A percentile compares a stretch with the other conserved stretches of the same genome.
These are phyloP conservation scores for Drosophila ezoana DNA, from an alignment of 2,888 invertebrate genomes.

Conservation along the genomic window DNA sequence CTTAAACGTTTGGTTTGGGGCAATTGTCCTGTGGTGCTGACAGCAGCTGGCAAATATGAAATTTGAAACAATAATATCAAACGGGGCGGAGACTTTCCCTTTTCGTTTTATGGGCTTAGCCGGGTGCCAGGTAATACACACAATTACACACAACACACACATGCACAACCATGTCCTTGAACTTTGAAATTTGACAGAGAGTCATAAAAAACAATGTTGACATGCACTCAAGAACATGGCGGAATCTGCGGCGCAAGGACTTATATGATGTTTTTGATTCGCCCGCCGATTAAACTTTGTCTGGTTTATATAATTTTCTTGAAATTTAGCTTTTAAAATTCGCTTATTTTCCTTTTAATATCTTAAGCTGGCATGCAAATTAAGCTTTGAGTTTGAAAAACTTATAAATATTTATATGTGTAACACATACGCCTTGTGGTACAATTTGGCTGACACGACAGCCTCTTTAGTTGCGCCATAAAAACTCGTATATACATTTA, in stretches of 20 bases:
- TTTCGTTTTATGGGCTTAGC: slow-evolving; percentile 11
- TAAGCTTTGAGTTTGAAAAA: slow-evolving; percentile 6
- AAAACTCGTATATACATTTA: slow-evolving; percentile 15
- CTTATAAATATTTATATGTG: slow-evolving; percentile 31
- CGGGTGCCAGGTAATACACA: slow-evolving; percentile 20
- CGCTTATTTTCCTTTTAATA: slow-evolving; percentile 16
- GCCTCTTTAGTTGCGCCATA: slow-evolving; percentile 24
- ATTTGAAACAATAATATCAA: slow-evolving; percentile 43
- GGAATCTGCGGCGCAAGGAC: slow-evolving; percentile 5
- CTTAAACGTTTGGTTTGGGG: slow-evolving; percentile 2
- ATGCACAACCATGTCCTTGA: slow-evolving; percentile 43
- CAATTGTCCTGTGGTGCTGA: slow-evolving; percentile 23
- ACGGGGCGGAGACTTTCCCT: slow-evolving; percentile 6
- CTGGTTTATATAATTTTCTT: neutral
- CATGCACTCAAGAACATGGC: slow-evolving; percentile 10
- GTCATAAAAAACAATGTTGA: slow-evolving; percentile 25
- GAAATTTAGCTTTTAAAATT: slow-evolving; percentile 19
- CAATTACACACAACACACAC: slow-evolving; percentile 8
- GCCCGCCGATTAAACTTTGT: neutral
- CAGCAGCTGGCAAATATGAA: slow-evolving; percentile 28
- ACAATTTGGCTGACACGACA: slow-evolving; percentile 12
- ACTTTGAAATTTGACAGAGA: slow-evolving; percentile 45
- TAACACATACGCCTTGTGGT: slow-evolving; percentile 6
- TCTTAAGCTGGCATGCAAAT: slow-evolving; percentile 18
- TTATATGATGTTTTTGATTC: slow-evolving; percentile 2